Base-by-base conservation (phyloP, 1,140 invertebrate species). In the Stegodyphus dumicola region DNA sequence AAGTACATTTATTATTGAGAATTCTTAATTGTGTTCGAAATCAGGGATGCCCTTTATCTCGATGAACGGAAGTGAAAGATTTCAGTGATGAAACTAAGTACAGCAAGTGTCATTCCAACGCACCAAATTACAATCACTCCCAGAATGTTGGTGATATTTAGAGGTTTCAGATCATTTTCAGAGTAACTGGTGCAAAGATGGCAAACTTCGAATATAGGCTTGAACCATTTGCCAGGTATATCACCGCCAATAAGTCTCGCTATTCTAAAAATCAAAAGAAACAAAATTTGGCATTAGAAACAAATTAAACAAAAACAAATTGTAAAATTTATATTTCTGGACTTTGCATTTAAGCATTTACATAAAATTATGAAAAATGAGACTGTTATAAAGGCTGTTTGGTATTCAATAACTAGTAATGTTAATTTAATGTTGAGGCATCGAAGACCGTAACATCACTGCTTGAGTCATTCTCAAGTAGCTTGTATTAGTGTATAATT, bases 151-250 rank as follows among this genome's bases (percentile, higher is more conserved):
- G 64, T 64, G 13, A 84, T 18, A 10, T 56, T 10, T 9, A 84
- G 65, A 33, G 81, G 81, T 56, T 84, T 76, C 10, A 84, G 60
- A 2, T 53, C 51, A n/a, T 69, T 84, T 67, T 84, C 74, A 2
- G 52, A 67, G 53, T 84, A 84, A 15, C 74, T 84, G 2, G 71
- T 75, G n/a, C 81, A 84, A 2, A 84, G 33, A 7, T 49, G 7
- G 17, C 52, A 33, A 48, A 10, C 52, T 11, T 69, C 1, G 3
- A 54, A 48, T 2, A 76, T 48, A 3, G 81, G 13, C 18, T 84
- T 84, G 13, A 84, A 76, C 81, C 81, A 84, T 11, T 76, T 84
- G 6, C 81, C 81, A n/a, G 13, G 17, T 17, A 84, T 76, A 6
- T 84, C 81, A 10, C 11, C 71, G n/a, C n/a, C 81, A 49, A 84